Conservation (phyloP, 2,888 invertebrate species). For the Thalpophila matura region DNA sequence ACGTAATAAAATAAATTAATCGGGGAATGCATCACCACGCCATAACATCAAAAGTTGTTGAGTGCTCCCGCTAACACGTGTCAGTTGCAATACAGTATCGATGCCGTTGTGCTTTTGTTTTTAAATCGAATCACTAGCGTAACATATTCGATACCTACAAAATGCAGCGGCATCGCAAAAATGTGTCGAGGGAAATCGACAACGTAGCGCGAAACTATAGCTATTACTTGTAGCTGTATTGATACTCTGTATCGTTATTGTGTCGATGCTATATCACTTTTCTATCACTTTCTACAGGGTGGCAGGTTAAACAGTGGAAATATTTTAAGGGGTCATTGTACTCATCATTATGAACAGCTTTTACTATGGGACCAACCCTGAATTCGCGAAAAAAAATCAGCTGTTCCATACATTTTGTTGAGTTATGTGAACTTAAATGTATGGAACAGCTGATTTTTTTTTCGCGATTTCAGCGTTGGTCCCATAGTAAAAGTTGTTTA, state of each 20-base stretch:
- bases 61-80: conserved; percentile 42
- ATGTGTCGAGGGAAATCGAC: conserved; percentile 42
- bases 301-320: no score
- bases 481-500: no score
- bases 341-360: no score
- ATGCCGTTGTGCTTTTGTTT: conserved; percentile 45
- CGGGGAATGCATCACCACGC: conserved; percentile 7
- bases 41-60: conserved; percentile 9
- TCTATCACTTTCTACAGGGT: no score
- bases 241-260: no score
- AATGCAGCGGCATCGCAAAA: conserved; percentile 45
- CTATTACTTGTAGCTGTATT: neutral
- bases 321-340: no score
- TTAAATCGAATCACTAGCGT: conserved; percentile 48
- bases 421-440: no score
- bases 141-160: conserved; percentile 48
- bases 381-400: no score
- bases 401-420: no score
- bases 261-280: neutral
- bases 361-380: no score
- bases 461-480: no score
- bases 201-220: conserved; percentile 6
- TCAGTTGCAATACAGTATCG: conserved; percentile 45
- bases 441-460: no score
- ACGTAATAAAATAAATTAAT: neutral